These are phyloP conservation scores for Araneus ventricosus DNA, from an alignment of 1,140 invertebrate genomes.

Conservation along the genomic window DNA sequence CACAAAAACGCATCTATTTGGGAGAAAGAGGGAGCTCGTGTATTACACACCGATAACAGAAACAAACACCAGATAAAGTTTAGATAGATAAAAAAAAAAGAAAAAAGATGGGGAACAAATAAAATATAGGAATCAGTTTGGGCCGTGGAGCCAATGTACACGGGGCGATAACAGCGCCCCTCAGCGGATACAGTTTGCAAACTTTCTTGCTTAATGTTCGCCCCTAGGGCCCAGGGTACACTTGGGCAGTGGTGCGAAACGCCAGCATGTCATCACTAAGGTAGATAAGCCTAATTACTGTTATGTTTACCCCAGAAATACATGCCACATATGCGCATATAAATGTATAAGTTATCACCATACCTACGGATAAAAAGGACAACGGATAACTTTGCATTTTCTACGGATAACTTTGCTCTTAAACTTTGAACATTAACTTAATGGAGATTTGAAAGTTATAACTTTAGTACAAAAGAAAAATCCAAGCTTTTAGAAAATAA, in stretches of 20 bases:
- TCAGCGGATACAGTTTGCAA: conserved; percentile 17
- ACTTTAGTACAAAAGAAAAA: conserved; percentile 57
- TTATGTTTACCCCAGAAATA: conserved; percentile 63
- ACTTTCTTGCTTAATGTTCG: conserved; percentile 68
- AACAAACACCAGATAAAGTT: conserved; percentile 70
- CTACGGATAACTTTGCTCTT: conserved; percentile 67
- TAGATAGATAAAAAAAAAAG: conserved; percentile 37
- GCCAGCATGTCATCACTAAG: conserved; percentile 57
- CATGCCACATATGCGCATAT: conserved; percentile 41
- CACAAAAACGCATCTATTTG: conserved; percentile 69
- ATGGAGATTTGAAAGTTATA: conserved; percentile 73
- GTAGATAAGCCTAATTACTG: conserved; percentile 72
- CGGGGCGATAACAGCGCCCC: conserved; percentile 60
- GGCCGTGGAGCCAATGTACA: conserved; percentile 39
- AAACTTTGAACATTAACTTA: conserved; percentile 73
- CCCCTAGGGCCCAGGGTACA: conserved; percentile 39
- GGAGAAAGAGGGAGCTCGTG: conserved; percentile 6
- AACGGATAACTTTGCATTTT: conserved; percentile 67
- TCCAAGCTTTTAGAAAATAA: conserved; percentile 7
- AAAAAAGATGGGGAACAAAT: conserved; percentile 7
- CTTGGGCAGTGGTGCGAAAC: conserved; percentile 57
- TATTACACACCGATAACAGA: conserved; percentile 60
- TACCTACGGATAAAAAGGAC: conserved; percentile 61
- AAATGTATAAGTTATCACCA: conserved; percentile 43
- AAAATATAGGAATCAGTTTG: conserved; percentile 71